Percentiles rank a stretch among this genome's conserved stretches.
Evolutionary conservation across 2,888 invertebrate species (phyloP).

Genomic region (Poecilobothrus nobilitatus): DNA sequence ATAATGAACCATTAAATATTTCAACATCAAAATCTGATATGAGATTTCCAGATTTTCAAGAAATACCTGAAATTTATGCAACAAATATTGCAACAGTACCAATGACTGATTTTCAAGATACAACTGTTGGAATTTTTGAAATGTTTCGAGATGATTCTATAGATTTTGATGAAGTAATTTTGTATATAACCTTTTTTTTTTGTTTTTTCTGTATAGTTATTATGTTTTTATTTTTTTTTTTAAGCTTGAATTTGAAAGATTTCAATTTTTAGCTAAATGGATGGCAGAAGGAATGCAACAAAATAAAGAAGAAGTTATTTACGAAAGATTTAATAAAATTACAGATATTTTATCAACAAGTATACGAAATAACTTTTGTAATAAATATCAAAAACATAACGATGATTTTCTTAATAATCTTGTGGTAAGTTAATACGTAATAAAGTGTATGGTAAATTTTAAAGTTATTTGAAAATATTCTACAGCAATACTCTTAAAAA

Average conservation of each 20-base stretch:
- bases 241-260: constrained; percentile 10
- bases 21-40: constrained; percentile 50
- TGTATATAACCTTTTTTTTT: too few species aligned
- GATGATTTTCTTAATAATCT: background rate
- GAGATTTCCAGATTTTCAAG: constrained; percentile 51
- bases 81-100: constrained; percentile 54
- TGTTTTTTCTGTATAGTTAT: background rate
- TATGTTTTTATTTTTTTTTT: constrained; percentile 16
- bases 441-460: background rate
- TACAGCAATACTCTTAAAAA: too few species aligned
- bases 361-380: background rate
- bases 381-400: background rate
- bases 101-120: constrained; percentile 48
- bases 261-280: constrained; percentile 35
- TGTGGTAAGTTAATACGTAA: background rate
- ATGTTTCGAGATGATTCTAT: constrained; percentile 46
- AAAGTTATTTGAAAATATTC: too few species aligned
- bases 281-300: constrained; percentile 49
- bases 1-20: constrained; percentile 49
- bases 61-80: constrained; percentile 39
- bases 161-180: constrained; percentile 40
- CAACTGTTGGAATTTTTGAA: constrained; percentile 53
- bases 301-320: constrained; percentile 44
- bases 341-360: constrained; percentile 31
- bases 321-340: constrained; percentile 55